Conservation (phyloP, 2,113 vertebrate species). For the Malurus cyaneus region DNA sequence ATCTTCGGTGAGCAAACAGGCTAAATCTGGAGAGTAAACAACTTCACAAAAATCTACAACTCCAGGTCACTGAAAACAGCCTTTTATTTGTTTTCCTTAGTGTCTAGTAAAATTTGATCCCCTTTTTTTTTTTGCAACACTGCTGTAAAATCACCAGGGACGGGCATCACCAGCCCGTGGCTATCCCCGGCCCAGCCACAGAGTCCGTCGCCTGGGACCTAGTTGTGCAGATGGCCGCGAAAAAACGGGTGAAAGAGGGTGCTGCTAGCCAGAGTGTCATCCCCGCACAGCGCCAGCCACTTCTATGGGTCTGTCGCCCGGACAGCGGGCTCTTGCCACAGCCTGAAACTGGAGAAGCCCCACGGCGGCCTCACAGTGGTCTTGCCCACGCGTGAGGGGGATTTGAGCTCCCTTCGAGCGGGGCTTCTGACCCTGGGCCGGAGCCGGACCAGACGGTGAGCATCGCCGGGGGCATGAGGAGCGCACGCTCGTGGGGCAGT, state of each 20-base stretch:
- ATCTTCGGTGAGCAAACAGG: conserved; percentile 54
- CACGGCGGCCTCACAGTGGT: background rate
- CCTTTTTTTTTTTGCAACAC: background rate
- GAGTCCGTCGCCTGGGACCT: background rate
- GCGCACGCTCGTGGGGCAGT: background rate
- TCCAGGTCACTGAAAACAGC: conserved; percentile 21
- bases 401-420: background rate
- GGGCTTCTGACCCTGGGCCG: background rate
- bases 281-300: background rate
- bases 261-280: background rate
- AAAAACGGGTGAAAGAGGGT: background rate
- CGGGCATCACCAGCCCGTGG: background rate
- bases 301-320: background rate
- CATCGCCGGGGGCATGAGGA: background rate
- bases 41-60: background rate
- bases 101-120: conserved; percentile 36
- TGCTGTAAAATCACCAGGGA: background rate
- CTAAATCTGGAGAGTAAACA: conserved; percentile 52
- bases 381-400: background rate
- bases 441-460: background rate
- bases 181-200: background rate
- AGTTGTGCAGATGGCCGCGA: fast-evolving
- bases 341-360: background rate
- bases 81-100: conserved; percentile 57
- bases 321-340: background rate